Conservation (phyloP, 2,113 vertebrate genomes). For the Stomatorhinus ivindoensis region DNA sequence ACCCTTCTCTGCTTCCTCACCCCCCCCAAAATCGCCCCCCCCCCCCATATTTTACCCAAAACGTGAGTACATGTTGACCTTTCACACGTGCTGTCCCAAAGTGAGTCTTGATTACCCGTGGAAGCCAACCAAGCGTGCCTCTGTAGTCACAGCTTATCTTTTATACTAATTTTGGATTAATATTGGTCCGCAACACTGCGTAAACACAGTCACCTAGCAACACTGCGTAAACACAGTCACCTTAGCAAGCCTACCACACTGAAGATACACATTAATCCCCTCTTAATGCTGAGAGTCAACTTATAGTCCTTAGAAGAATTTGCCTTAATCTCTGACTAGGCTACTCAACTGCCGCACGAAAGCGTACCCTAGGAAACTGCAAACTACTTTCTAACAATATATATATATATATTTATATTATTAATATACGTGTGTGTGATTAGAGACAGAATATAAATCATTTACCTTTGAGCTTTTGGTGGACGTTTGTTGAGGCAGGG, state of each 20-base stretch:
- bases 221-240: conserved; percentile 87
- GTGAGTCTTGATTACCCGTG: conserved; percentile 77
- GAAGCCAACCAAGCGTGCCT: conserved; percentile 76
- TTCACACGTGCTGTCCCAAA: conserved; percentile 65
- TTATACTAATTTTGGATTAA: conserved; percentile 99
- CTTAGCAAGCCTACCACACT: conserved; percentile 84
- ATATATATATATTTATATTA: not conserved
- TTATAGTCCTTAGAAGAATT: conserved; percentile 99
- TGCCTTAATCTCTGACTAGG: conserved; percentile 98
- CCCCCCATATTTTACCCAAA: conserved; percentile 22
- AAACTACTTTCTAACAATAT: conserved; percentile 50
- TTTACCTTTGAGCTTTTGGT: not conserved
- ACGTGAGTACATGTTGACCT: conserved; percentile 58
- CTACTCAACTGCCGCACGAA: conserved; percentile 84
- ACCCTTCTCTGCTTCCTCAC: conserved; percentile 17
- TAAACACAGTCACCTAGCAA: conserved; percentile 85
- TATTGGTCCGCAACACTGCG: conserved; percentile 88
- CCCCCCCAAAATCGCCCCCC: not conserved
- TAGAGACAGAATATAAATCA: not conserved
- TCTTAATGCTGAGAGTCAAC: conserved; percentile 99
- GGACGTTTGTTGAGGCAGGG: not conserved
- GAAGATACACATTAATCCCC: conserved; percentile 98
- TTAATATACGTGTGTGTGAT: not conserved
- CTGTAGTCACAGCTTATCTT: conserved; percentile 91
- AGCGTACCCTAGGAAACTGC: conserved; percentile 76